These are phyloP conservation scores for Nasonia oneida DNA, from an alignment of 2,888 invertebrate species.

Conservation along the genomic window DNA sequence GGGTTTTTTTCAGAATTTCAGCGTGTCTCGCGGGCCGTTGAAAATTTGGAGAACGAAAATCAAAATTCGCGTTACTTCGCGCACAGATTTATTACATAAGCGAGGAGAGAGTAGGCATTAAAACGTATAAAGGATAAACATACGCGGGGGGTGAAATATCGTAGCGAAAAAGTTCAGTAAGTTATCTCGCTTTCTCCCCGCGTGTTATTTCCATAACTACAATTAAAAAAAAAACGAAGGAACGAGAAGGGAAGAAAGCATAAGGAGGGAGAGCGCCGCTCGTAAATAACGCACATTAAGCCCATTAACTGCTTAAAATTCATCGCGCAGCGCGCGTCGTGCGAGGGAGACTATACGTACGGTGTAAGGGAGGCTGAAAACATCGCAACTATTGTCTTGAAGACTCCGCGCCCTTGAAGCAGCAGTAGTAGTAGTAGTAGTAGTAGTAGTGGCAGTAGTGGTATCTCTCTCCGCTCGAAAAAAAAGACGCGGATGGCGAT, in stretches of 20 bases:
- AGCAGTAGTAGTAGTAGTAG: slow-evolving; percentile 43
- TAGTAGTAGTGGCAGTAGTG: slow-evolving; percentile 58
- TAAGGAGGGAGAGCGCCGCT: slow-evolving; percentile 4
- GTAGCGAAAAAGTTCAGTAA: slow-evolving; percentile 44
- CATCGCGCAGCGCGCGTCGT: slow-evolving; percentile 40
- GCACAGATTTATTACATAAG: slow-evolving; percentile 39
- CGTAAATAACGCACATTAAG: slow-evolving; percentile 57
- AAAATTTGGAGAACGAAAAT: neutral
- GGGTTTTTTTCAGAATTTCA: neutral
- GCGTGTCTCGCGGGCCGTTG: neutral
- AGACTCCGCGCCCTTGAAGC: slow-evolving; percentile 58
- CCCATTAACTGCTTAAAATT: slow-evolving; percentile 61
- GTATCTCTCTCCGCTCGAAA: slow-evolving; percentile 28
- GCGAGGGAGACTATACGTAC: neutral
- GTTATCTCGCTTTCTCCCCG: slow-evolving; percentile 12
- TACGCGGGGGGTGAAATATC: slow-evolving; percentile 39
- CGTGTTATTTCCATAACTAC: slow-evolving; percentile 50
- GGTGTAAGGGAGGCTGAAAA: slow-evolving; percentile 7
- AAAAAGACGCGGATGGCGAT: slow-evolving; percentile 43
- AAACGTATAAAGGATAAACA: slow-evolving; percentile 49
- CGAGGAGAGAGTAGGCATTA: slow-evolving; percentile 18
- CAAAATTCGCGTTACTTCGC: slow-evolving; percentile 36
- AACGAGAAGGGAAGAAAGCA: neutral
- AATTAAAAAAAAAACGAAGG: slow-evolving; percentile 46
- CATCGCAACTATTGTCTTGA: slow-evolving; percentile 53